phyloP scores from a whole-genome alignment of 2,113 vertebrate species.

The Poeciliopsis turrubarensis region DNA sequence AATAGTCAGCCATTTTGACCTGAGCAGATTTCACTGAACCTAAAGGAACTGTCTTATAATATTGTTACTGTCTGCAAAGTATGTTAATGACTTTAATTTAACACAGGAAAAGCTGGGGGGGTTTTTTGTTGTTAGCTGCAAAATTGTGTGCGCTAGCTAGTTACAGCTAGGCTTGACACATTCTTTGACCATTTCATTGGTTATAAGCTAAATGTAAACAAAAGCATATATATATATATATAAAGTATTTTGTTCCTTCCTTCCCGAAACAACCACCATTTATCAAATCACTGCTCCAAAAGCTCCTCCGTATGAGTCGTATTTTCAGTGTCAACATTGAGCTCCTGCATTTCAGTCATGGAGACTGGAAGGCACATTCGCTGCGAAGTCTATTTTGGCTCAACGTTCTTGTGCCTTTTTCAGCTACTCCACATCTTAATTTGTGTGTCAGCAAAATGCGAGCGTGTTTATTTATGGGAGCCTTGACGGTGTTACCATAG shows the following conservation, averaged over 20 bases:
- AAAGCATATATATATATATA: too few species aligned
- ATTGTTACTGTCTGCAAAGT: too few species aligned
- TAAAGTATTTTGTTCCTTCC: background rate
- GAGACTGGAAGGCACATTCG: background rate
- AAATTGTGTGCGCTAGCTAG: background rate
- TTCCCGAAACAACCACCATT: background rate
- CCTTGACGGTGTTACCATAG: slow-evolving; percentile 85
- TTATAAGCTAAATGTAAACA: background rate
- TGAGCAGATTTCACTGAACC: too few species aligned
- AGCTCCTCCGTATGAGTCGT: background rate
- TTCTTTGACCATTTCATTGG: background rate
- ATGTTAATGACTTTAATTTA: too few species aligned
- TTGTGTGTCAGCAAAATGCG: background rate
- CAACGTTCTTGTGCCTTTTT: background rate
- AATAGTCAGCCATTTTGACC: too few species aligned
- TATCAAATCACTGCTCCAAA: background rate
- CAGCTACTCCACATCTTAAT: background rate
- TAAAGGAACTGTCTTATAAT: too few species aligned
- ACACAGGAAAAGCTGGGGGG: too few species aligned
- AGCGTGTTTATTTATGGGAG: background rate
- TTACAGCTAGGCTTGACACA: background rate
- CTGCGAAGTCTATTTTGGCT: background rate
- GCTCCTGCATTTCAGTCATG: background rate
- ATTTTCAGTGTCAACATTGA: background rate
- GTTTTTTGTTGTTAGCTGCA: background rate